Percentiles rank a stretch among this genome's conserved stretches.
Evolutionary conservation across 1,140 invertebrate genomes (phyloP).

Genomic region (Drosophila bifasciata): DNA sequence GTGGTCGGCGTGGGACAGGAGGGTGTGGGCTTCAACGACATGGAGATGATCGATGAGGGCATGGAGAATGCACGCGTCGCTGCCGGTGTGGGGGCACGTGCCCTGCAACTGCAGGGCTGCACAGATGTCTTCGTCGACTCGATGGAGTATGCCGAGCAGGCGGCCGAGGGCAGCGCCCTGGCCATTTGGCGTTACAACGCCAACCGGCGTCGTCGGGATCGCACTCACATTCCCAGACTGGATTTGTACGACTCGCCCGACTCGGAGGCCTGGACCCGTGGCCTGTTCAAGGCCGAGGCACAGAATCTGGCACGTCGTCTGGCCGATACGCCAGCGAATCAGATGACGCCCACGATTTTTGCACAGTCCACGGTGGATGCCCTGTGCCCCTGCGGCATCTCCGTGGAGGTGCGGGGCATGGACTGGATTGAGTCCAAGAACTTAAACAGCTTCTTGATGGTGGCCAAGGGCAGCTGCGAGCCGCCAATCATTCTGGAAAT

Average conservation of each 20-base stretch:
- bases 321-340: conserved; percentile 93
- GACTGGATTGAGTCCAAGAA: conserved; percentile 77
- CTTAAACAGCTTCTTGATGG: conserved; percentile 88
- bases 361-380: conserved; percentile 86
- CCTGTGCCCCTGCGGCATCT: conserved; percentile 85
- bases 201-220: conserved; percentile 86
- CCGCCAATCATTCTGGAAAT: conserved; percentile 84
- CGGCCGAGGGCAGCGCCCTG: conserved; percentile 89
- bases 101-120: conserved; percentile 86
- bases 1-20: conserved; percentile 89
- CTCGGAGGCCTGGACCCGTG: conserved; percentile 88
- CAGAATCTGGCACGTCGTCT: conserved; percentile 93
- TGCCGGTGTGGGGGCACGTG: conserved; percentile 85
- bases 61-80: conserved; percentile 85
- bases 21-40: conserved; percentile 86
- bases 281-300: conserved; percentile 89
- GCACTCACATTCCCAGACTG: conserved; percentile 85
- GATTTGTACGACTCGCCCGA: conserved; percentile 84
- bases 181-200: conserved; percentile 88
- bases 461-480: conserved; percentile 90
- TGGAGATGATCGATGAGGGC: conserved; percentile 89
- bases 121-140: conserved; percentile 88
- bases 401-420: conserved; percentile 89
- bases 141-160: conserved; percentile 89
- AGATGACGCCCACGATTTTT: conserved; percentile 94